Conservation (phyloP, 2,113 vertebrate species). For the Psittacus erithacus region DNA sequence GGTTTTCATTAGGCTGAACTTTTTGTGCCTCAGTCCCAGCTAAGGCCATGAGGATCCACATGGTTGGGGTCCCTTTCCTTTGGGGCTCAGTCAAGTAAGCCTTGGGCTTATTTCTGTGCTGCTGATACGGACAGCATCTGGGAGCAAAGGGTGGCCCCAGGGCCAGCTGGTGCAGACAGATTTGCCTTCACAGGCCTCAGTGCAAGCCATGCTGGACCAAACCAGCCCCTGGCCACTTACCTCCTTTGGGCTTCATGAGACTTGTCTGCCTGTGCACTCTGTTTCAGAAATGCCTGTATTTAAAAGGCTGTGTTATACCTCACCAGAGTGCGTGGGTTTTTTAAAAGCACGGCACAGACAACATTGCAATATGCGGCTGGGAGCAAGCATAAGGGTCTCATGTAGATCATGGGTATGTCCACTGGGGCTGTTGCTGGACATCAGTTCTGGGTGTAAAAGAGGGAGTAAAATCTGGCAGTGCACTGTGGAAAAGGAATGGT, state of each 20-base stretch:
- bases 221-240: background rate
- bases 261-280: background rate
- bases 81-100: background rate
- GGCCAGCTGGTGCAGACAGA: fast-evolving
- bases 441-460: background rate
- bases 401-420: background rate
- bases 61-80: fast-evolving
- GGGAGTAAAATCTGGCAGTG: background rate
- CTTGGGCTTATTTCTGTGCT: background rate
- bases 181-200: background rate
- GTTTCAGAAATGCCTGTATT: background rate
- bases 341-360: background rate
- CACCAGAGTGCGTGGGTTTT: background rate
- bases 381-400: background rate
- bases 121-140: background rate
- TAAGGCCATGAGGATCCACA: background rate
- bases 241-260: background rate
- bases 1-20: background rate
- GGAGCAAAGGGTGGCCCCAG: background rate
- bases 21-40: background rate
- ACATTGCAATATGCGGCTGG: background rate
- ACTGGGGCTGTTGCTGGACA: background rate
- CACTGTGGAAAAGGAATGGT: background rate
- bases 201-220: background rate
- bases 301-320: background rate